phyloP scores from a whole-genome alignment of 1,140 invertebrate species.

The Brachionus asplanchnoidis region DNA sequence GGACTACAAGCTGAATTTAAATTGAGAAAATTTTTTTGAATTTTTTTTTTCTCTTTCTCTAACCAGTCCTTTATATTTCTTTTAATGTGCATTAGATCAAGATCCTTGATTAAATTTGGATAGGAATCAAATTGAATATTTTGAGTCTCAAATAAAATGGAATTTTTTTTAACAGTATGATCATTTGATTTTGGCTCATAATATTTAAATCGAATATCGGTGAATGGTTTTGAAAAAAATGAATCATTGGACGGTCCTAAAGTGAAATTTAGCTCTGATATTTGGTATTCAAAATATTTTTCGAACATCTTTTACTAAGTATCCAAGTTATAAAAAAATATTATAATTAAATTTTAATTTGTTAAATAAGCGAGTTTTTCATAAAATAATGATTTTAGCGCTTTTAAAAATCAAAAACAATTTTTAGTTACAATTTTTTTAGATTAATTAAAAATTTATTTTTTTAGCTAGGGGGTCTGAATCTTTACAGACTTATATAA shows the following conservation, averaged over 20 bases:
- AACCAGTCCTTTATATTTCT: background rate
- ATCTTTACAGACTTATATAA: no score
- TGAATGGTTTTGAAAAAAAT: background rate
- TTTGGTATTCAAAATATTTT: background rate
- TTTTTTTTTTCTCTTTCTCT: background rate
- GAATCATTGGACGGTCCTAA: background rate
- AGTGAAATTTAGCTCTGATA: background rate
- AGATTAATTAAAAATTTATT: no score
- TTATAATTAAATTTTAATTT: background rate
- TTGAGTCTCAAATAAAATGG: background rate
- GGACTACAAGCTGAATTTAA: background rate
- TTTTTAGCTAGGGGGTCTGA: no score
- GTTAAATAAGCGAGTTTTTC: no score
- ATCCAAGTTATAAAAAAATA: background rate
- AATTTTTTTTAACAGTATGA: background rate
- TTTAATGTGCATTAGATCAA: background rate
- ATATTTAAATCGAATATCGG: background rate
- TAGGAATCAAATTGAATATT: background rate
- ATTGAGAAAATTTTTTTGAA: background rate
- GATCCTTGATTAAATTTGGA: background rate
- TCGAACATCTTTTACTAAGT: background rate
- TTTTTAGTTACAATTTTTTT: no score
- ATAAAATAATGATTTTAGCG: no score
- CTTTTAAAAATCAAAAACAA: no score
- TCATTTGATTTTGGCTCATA: background rate